Evolutionary conservation across 2,797 vertebrate genomes (phyloP).

Genomic region (Menidia menidia): DNA sequence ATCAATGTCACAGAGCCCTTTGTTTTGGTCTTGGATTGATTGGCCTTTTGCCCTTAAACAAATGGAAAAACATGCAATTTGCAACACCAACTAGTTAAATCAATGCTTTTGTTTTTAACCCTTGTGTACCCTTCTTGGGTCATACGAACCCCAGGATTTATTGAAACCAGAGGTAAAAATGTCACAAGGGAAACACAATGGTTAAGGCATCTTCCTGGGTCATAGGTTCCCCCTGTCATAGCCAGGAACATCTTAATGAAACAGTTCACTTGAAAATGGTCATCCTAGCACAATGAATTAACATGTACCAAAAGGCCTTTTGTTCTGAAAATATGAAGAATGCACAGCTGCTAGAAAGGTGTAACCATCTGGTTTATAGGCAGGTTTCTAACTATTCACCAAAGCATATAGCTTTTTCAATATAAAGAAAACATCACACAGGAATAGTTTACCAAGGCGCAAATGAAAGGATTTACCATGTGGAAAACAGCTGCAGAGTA

Average conservation of each 20-base stretch:
- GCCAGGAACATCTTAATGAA: too few relatives aligned
- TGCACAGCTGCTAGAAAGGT: slow-evolving; percentile 8
- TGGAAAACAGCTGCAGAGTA: neutral
- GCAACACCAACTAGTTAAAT: too few relatives aligned
- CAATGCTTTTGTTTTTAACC: too few relatives aligned
- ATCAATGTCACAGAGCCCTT: neutral
- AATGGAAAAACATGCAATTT: neutral
- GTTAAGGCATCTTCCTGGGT: too few relatives aligned
- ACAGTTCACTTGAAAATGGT: neutral
- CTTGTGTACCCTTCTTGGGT: too few relatives aligned
- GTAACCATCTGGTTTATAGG: neutral
- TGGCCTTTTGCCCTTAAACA: neutral
- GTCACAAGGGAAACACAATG: too few relatives aligned
- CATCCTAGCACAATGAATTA: neutral
- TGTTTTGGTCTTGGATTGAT: neutral
- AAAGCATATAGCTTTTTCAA: neutral
- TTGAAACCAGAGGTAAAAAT: too few relatives aligned
- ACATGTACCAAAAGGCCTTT: slow-evolving; percentile 1
- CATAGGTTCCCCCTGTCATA: too few relatives aligned
- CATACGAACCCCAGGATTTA: too few relatives aligned
- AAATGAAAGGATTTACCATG: neutral
- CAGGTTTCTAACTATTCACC: neutral
- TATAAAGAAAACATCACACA: neutral
- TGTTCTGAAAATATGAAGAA: neutral
- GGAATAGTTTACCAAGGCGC: neutral